Percentiles rank a stretch among this genome's conserved stretches.
Conservation (phyloP, 2,113 vertebrate genomes). For the Psittacara wagleri region DNA sequence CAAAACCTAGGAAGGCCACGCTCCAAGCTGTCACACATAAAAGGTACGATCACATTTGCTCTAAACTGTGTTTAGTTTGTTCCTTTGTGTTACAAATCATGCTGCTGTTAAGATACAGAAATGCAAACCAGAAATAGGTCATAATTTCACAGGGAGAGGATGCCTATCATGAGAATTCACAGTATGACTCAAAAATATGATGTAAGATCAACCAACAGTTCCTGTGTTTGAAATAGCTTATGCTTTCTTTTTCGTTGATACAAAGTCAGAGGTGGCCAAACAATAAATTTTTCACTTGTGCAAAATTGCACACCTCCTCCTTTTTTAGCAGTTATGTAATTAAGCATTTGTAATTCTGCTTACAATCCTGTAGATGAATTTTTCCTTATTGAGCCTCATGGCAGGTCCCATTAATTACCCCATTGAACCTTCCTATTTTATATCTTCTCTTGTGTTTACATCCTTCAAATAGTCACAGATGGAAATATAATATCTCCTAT, state of each 20-base stretch:
- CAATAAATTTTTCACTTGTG: background rate
- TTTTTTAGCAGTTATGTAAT: background rate
- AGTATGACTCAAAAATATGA: background rate
- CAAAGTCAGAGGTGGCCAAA: background rate
- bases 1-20: slow-evolving; percentile 85
- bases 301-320: background rate
- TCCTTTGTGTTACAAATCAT: background rate
- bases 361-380: background rate
- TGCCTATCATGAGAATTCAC: background rate
- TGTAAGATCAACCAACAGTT: background rate
- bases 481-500: background rate
- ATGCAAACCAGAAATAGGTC: background rate
- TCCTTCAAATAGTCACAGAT: background rate
- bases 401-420: background rate
- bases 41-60: slow-evolving; percentile 76
- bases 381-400: background rate
- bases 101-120: background rate
- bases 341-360: background rate
- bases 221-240: background rate
- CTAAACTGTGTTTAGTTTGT: background rate
- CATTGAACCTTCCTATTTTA: background rate
- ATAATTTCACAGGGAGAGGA: background rate
- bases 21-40: slow-evolving; percentile 84
- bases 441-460: background rate
- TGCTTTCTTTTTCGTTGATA: background rate